phyloP scores from a whole-genome alignment of 2,888 invertebrate species.

The Drosophila vallismaia region DNA sequence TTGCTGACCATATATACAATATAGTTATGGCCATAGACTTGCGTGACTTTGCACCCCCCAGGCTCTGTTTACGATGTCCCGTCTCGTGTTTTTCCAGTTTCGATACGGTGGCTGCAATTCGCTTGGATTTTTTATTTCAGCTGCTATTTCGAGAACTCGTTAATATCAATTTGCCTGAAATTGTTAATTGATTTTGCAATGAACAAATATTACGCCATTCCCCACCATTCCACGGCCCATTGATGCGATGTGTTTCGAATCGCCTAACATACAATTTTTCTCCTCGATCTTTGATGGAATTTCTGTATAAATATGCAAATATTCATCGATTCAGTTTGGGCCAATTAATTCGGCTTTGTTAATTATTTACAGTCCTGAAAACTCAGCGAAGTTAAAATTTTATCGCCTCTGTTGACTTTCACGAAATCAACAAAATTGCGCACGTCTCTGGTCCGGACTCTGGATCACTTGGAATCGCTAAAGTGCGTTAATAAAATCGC shows the following conservation, averaged over 20 bases:
- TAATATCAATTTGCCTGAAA: conserved; percentile 81
- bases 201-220: conserved; percentile 77
- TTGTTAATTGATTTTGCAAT: conserved; percentile 81
- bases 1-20: conserved; percentile 46
- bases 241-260: conserved; percentile 24
- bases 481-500: conserved; percentile 58
- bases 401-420: conserved; percentile 57
- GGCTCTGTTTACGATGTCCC: conserved; percentile 42
- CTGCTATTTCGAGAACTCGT: conserved; percentile 72
- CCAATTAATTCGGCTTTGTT: conserved; percentile 51
- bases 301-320: conserved; percentile 39
- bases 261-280: conserved; percentile 36
- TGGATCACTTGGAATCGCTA: conserved; percentile 38
- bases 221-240: conserved; percentile 6
- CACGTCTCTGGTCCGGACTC: conserved; percentile 48
- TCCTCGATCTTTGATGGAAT: conserved; percentile 25
- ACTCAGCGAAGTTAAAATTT: conserved; percentile 20
- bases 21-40: conserved; percentile 60
- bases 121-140: conserved; percentile 55
- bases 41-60: conserved; percentile 69
- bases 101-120: conserved; percentile 41
- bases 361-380: conserved; percentile 62
- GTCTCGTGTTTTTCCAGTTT: conserved; percentile 43
- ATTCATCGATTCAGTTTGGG: conserved; percentile 39
- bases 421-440: conserved; percentile 65